A percentile compares a stretch with the other conserved stretches of the same genome.
These are phyloP conservation scores for Sebastiscus albofasciatus DNA, from an alignment of 2,797 vertebrate species.

Conservation along the genomic window DNA sequence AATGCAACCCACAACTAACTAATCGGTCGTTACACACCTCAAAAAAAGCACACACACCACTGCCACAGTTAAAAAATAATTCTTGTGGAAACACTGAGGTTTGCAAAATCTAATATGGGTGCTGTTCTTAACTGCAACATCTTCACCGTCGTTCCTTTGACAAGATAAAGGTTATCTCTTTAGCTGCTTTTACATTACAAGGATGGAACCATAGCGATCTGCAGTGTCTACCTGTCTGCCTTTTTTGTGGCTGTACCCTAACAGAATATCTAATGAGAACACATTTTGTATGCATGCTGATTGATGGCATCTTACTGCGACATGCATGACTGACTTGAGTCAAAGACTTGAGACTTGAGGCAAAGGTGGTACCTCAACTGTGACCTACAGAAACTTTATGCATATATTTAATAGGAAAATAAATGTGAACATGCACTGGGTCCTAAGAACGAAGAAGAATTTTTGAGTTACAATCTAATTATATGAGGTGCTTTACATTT, in stretches of 20 bases:
- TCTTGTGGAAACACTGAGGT: constrained; percentile 1
- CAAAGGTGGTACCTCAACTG: background rate
- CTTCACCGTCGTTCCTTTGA: background rate
- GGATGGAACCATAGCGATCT: background rate
- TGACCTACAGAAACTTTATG: background rate
- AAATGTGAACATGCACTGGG: background rate
- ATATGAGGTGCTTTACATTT: background rate
- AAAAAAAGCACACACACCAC: no score
- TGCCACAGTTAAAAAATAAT: background rate
- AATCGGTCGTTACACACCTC: background rate
- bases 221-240: background rate
- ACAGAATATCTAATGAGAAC: background rate
- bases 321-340: background rate
- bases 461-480: background rate
- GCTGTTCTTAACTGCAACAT: background rate
- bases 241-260: background rate
- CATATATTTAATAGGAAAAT: background rate
- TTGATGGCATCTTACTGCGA: background rate
- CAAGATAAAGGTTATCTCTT: background rate
- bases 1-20: background rate
- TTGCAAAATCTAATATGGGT: background rate
- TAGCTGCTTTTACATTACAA: background rate
- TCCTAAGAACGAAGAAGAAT: background rate
- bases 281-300: background rate
- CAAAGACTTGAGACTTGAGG: background rate